phyloP scores from a whole-genome alignment of 2,113 vertebrate species.

The Vicugna pacos region DNA sequence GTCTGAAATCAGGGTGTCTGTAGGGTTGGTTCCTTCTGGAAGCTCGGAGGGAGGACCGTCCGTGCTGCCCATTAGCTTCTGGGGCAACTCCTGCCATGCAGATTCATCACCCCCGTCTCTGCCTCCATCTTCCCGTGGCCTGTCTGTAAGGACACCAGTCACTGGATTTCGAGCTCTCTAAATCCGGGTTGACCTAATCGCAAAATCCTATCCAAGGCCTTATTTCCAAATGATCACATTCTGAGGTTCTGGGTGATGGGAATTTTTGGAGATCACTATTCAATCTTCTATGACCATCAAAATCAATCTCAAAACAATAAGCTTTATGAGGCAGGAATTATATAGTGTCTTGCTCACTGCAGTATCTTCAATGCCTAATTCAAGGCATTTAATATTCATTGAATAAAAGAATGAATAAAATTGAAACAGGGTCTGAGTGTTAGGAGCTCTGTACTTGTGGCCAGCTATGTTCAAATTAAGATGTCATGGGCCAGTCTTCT shows the following conservation, averaged over 20 bases:
- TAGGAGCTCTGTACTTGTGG: not conserved
- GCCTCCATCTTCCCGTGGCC: not conserved
- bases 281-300: not conserved
- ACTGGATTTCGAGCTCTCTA: not conserved
- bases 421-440: not conserved
- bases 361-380: not conserved
- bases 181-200: not conserved
- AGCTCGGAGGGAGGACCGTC: not conserved
- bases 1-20: constrained; percentile 2
- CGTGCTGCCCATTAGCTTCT: not conserved
- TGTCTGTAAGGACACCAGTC: not conserved
- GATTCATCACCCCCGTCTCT: not conserved
- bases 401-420: not conserved
- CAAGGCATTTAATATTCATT: not conserved
- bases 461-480: constrained; percentile 11
- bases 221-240: not conserved
- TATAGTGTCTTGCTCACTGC: not conserved
- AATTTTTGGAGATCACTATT: not conserved
- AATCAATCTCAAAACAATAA: not conserved
- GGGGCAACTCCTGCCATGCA: not conserved
- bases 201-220: not conserved
- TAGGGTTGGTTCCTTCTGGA: not conserved
- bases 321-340: not conserved
- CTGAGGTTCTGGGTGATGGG: not conserved
- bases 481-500: not conserved